phyloP scores from a whole-genome alignment of 2,797 vertebrate species.

The Rhinatrema bivittatum region DNA sequence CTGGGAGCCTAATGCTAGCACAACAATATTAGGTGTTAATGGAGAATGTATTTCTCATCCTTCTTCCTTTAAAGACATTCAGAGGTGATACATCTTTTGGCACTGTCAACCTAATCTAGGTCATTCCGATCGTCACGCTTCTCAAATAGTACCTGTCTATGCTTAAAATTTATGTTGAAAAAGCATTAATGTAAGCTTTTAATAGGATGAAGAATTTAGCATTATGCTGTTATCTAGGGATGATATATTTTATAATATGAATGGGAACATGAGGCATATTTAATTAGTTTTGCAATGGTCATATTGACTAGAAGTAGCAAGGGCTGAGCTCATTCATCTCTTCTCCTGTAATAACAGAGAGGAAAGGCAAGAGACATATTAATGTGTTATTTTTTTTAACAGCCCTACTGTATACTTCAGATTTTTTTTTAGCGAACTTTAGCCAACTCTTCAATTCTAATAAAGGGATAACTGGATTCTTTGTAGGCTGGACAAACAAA shows the following conservation, averaged over 20 bases:
- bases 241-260: constrained; percentile 66
- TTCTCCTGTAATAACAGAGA: constrained; percentile 34
- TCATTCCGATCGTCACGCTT: constrained; percentile 58
- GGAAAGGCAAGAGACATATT: constrained; percentile 40
- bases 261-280: constrained; percentile 57
- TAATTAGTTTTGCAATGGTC: constrained; percentile 67
- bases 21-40: constrained; percentile 51
- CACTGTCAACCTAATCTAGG: constrained; percentile 63
- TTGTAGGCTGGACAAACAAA: no score
- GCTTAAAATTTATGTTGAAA: constrained; percentile 66
- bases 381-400: constrained; percentile 39
- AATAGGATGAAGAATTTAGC: constrained; percentile 73
- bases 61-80: constrained; percentile 54
- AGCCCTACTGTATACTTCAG: no score
- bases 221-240: constrained; percentile 60
- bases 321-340: constrained; percentile 21
- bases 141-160: constrained; percentile 64
- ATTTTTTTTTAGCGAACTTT: no score
- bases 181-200: constrained; percentile 70
- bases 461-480: no score
- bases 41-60: constrained; percentile 55
- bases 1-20: constrained; percentile 42
- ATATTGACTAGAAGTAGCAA: constrained; percentile 50
- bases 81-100: constrained; percentile 58
- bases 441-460: no score